phyloP scores from a whole-genome alignment of 2,888 invertebrate species.

The Caenorhabditis becei region DNA sequence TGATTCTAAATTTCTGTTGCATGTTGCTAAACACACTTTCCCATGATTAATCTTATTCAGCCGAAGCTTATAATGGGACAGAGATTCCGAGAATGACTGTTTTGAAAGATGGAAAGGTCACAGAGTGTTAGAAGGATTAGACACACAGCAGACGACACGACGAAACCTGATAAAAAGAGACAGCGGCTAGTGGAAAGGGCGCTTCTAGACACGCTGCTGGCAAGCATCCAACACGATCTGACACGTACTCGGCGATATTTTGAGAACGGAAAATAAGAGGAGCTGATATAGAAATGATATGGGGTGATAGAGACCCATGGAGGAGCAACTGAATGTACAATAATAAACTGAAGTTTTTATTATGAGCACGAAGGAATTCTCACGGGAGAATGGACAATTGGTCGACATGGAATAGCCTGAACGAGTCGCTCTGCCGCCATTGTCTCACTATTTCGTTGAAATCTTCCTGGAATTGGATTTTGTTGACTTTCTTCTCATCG shows the following conservation, averaged over 20 bases:
- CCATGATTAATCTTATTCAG: too few species aligned
- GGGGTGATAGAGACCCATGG: neutral
- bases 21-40: too few species aligned
- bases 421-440: slow-evolving; percentile 39
- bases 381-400: slow-evolving; percentile 61
- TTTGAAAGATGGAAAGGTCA: too few species aligned
- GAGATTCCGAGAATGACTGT: neutral
- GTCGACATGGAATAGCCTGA: slow-evolving; percentile 54
- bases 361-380: too few species aligned
- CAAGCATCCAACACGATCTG: slow-evolving; percentile 54
- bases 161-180: slow-evolving; percentile 50
- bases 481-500: neutral
- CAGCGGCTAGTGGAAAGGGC: slow-evolving; percentile 43
- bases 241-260: slow-evolving; percentile 15
- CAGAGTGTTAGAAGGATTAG: neutral
- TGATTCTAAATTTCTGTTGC: too few species aligned
- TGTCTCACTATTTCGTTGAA: slow-evolving; percentile 32
- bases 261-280: neutral
- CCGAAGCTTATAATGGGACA: neutral
- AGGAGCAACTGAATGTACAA: neutral
- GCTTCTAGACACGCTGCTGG: slow-evolving; percentile 42
- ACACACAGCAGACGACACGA: slow-evolving; percentile 6
- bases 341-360: too few species aligned
- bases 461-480: slow-evolving; percentile 31
- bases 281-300: neutral